Percentiles rank a stretch among this genome's conserved stretches.
Conservation (phyloP, 2,888 invertebrate genomes). For the Caradrina kadenii region DNA sequence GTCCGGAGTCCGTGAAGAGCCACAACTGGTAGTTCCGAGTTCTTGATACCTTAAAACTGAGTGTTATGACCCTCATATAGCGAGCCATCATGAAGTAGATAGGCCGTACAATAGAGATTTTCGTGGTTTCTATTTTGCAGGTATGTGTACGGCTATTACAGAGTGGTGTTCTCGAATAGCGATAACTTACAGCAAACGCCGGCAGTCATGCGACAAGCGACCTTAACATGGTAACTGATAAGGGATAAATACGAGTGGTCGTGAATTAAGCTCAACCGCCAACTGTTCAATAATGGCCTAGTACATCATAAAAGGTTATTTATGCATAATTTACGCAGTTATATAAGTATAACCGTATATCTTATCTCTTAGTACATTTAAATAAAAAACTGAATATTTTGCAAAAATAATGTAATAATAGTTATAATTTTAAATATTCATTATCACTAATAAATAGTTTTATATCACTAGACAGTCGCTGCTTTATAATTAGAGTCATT, state of each 20-base stretch:
- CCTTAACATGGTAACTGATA: too few relatives aligned
- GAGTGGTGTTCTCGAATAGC: too few relatives aligned
- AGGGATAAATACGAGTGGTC: too few relatives aligned
- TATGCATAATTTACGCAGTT: neutral
- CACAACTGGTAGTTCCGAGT: neutral
- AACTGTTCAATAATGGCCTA: too few relatives aligned
- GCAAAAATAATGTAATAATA: conserved; percentile 87
- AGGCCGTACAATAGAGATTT: neutral
- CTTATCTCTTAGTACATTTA: neutral
- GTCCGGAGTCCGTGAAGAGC: neutral
- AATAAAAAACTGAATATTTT: conserved; percentile 73
- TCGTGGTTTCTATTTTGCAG: neutral
- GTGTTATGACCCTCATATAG: neutral
- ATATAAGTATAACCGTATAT: neutral
- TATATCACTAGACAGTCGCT: conserved; percentile 86
- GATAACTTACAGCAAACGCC: too few relatives aligned
- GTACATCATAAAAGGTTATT: neutral
- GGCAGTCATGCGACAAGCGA: too few relatives aligned
- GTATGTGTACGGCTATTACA: neutral
- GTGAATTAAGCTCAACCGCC: too few relatives aligned
- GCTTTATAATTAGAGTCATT: conserved; percentile 77
- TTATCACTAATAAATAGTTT: conserved; percentile 82
- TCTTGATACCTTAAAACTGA: neutral
- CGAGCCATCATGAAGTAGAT: neutral
- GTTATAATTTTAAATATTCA: conserved; percentile 84